Percentiles rank a stretch among this genome's conserved stretches.
These are phyloP conservation scores for Adelognathus sp. DNA, from an alignment of 2,888 invertebrate genomes.

Conservation along the genomic window DNA sequence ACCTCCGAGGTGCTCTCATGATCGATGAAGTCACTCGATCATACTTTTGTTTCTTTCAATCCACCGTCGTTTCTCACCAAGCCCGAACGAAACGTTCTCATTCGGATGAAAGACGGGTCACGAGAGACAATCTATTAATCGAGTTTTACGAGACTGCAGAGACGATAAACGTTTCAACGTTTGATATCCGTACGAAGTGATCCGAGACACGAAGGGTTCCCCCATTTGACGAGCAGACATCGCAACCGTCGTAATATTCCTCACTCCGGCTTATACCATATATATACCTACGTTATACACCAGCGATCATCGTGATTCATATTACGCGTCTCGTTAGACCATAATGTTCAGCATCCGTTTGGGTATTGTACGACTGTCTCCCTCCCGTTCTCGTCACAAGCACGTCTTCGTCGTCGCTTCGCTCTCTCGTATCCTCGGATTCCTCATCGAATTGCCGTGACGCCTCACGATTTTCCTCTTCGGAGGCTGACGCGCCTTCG, in stretches of 20 bases:
- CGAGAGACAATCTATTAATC: not conserved
- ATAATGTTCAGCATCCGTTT: slow-evolving; percentile 53
- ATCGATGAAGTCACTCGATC: too few species aligned
- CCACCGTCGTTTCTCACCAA: not conserved
- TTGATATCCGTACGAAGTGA: not conserved
- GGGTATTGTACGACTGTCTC: slow-evolving; percentile 8
- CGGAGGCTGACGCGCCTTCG: not conserved
- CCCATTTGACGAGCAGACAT: not conserved
- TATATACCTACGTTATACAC: too few species aligned
- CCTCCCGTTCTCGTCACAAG: not conserved
- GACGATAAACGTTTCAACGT: not conserved
- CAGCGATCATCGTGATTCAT: slow-evolving; percentile 6
- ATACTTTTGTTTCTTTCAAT: not conserved
- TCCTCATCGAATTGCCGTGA: not conserved
- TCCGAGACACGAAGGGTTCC: too few species aligned
- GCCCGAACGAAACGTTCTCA: not conserved
- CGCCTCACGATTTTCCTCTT: not conserved
- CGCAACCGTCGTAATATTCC: not conserved
- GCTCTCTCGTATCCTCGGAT: not conserved
- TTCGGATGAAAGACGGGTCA: not conserved
- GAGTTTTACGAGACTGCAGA: not conserved
- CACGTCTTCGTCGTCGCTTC: not conserved
- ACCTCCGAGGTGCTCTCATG: too few species aligned
- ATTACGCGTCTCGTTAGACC: slow-evolving; percentile 42
- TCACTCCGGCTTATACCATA: not conserved